These are phyloP conservation scores for Drosophila diplacantha DNA, from an alignment of 2,888 invertebrate species.

Conservation along the genomic window DNA sequence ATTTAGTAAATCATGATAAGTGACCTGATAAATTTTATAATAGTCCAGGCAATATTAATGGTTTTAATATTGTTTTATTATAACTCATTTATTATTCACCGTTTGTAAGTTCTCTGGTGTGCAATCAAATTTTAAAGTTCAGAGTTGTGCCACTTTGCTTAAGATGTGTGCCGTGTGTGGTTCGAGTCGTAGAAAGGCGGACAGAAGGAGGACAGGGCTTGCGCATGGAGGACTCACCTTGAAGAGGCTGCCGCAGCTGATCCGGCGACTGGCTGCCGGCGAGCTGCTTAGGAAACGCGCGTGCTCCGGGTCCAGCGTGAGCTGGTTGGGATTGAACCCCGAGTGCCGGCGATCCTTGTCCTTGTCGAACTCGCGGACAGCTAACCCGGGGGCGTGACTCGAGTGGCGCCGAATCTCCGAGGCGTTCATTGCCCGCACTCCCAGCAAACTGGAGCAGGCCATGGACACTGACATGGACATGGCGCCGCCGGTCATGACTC, in stretches of 20 bases:
- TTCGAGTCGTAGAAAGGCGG: constrained; percentile 17
- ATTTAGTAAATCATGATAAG: neutral
- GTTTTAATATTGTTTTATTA: neutral
- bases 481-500: constrained; percentile 63
- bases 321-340: constrained; percentile 81
- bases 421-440: constrained; percentile 72
- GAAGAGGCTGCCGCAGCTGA: constrained; percentile 93
- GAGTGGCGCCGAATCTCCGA: constrained; percentile 78
- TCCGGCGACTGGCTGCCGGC: constrained; percentile 90
- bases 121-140: neutral
- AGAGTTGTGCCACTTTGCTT: constrained; percentile 20
- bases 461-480: constrained; percentile 27
- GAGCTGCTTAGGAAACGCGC: constrained; percentile 84
- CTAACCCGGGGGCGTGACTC: constrained; percentile 78
- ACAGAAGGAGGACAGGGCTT: constrained; percentile 1
- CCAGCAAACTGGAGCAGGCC: constrained; percentile 56
- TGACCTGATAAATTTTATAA: neutral
- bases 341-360: constrained; percentile 78
- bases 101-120: neutral
- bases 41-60: neutral
- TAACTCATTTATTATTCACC: neutral
- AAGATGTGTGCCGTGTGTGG: constrained; percentile 16
- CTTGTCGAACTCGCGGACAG: constrained; percentile 78
- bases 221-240: constrained; percentile 79
- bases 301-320: constrained; percentile 82